phyloP scores from a whole-genome alignment of 2,113 vertebrate genomes.

The Cygnus buccinator region DNA sequence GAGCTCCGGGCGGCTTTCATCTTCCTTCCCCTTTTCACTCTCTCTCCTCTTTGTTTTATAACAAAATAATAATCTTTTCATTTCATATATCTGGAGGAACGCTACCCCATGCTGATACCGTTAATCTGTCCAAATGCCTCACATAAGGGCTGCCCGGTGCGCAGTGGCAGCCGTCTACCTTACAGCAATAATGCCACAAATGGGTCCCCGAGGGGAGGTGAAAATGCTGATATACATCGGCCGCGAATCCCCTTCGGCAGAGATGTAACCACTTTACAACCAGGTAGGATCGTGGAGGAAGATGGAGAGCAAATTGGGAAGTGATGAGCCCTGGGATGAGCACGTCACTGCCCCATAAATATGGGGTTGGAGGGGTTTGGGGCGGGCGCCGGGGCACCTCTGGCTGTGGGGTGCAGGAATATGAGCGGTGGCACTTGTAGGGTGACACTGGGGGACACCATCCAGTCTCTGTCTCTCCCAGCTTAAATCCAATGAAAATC shows the following conservation, averaged over 20 bases:
- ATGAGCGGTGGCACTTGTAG: rapidly evolving
- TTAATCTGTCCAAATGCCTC: neutral
- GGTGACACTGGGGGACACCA: neutral
- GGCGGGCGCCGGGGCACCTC: neutral
- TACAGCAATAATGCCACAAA: neutral
- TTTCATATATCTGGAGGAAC: constrained; percentile 18
- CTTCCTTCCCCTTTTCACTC: neutral
- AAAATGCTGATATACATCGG: neutral
- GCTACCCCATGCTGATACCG: neutral
- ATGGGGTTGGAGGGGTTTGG: rapidly evolving
- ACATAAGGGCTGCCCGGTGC: neutral
- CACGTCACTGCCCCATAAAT: rapidly evolving
- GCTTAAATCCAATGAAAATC: neutral
- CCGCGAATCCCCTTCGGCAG: rapidly evolving
- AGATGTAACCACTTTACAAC: neutral
- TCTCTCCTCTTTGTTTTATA: neutral
- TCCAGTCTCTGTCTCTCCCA: neutral
- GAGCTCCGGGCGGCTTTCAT: neutral
- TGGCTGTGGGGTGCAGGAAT: neutral
- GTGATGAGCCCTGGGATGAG: neutral
- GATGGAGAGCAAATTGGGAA: neutral
- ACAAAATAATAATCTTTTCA: neutral
- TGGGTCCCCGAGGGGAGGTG: neutral
- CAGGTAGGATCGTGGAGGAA: neutral
- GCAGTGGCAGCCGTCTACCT: neutral